These are phyloP conservation scores for Glaucomys volans DNA, from an alignment of 2,113 vertebrate genomes.

Conservation along the genomic window DNA sequence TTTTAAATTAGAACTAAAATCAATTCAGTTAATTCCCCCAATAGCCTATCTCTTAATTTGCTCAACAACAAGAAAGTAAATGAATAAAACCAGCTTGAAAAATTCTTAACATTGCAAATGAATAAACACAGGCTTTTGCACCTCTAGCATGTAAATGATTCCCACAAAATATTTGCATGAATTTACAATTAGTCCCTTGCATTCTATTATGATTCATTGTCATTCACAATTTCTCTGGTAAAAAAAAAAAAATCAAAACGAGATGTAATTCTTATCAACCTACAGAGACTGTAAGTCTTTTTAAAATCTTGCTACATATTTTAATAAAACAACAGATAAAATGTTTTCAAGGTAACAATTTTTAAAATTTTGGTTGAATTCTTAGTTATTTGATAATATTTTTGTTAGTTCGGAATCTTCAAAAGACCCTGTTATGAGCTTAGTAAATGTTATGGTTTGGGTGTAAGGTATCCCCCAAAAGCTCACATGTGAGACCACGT, in stretches of 20 bases:
- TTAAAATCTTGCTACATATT: neutral
- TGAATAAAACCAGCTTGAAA: neutral
- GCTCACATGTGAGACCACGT: neutral
- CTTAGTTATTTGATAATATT: neutral
- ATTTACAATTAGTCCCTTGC: neutral
- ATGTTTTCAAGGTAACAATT: neutral
- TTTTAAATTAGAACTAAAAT: conserved; percentile 17
- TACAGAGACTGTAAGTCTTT: neutral
- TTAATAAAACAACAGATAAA: conserved; percentile 18
- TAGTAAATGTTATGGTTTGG: neutral
- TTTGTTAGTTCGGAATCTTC: neutral
- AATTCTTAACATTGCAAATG: neutral
- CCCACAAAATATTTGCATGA: neutral
- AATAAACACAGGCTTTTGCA: neutral
- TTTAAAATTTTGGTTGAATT: neutral
- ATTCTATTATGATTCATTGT: neutral
- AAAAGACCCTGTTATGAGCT: neutral
- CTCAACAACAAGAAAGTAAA: neutral
- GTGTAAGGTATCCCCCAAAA: too few relatives aligned
- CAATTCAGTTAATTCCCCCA: conserved; percentile 1
- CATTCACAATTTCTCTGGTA: neutral
- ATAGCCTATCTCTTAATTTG: conserved; percentile 4
- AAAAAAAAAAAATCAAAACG: neutral
- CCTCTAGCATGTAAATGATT: neutral
- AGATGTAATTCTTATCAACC: neutral